Conservation (phyloP, 1,140 invertebrate species). For the Diorhabda elongata region DNA sequence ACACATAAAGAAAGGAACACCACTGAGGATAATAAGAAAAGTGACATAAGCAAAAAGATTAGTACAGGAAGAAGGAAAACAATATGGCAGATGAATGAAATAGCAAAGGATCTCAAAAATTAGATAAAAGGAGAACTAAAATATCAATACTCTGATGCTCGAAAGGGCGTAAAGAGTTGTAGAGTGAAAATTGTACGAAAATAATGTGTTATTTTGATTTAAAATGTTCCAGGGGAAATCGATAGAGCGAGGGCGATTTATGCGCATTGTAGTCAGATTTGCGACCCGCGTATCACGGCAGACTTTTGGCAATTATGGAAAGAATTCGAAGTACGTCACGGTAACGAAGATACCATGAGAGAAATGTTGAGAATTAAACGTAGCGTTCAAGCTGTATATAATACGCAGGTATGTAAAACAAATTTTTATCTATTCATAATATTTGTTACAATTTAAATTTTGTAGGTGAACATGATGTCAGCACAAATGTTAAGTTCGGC, state of each 20-base stretch:
- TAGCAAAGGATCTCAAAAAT: too few relatives aligned
- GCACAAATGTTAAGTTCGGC: constrained; percentile 88
- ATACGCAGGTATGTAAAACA: constrained; percentile 67
- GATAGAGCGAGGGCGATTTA: constrained; percentile 94
- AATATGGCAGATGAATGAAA: too few relatives aligned
- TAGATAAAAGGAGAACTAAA: too few relatives aligned
- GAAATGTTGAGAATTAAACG: constrained; percentile 99
- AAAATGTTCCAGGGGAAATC: neutral
- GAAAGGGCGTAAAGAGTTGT: too few relatives aligned
- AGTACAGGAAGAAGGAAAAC: too few relatives aligned
- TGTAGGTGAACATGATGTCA: constrained; percentile 88
- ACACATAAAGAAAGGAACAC: too few relatives aligned
- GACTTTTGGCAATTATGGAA: constrained; percentile 99
- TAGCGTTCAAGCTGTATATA: constrained; percentile 95
- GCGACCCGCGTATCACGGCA: constrained; percentile 91
- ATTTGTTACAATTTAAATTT: constrained; percentile 13
- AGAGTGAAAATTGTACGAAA: too few relatives aligned
- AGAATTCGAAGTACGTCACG: constrained; percentile 96
- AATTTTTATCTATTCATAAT: neutral
- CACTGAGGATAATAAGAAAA: too few relatives aligned
- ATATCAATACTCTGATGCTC: too few relatives aligned
- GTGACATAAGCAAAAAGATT: too few relatives aligned
- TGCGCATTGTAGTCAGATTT: constrained; percentile 97
- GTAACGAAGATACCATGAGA: constrained; percentile 99
- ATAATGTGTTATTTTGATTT: too few relatives aligned